Conservation (phyloP, 2,113 vertebrate species). For the Carassius carassius region DNA sequence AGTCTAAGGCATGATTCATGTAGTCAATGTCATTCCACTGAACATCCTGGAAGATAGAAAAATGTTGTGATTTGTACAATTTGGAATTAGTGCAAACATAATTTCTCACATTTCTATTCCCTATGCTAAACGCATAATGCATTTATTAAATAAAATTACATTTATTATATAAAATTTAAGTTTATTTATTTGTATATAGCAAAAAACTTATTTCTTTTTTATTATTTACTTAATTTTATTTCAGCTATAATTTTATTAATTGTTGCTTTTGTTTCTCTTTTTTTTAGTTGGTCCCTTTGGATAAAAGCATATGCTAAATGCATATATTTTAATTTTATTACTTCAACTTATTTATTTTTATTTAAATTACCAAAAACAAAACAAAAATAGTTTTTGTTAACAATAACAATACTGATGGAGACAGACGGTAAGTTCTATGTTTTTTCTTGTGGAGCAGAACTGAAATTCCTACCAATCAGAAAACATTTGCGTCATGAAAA, state of each 20-base stretch:
- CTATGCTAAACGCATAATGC: neutral
- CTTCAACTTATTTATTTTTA: neutral
- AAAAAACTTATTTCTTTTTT: no score
- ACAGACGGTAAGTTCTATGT: neutral
- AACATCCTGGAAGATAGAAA: conserved; percentile 73
- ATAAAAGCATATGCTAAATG: no score
- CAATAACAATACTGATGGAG: neutral
- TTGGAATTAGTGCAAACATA: neutral
- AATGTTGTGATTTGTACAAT: neutral
- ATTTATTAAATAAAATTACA: no score
- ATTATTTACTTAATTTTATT: neutral
- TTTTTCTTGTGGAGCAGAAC: neutral
- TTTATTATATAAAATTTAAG: no score
- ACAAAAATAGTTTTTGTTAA: neutral
- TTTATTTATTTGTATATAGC: neutral
- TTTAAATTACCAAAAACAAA: neutral
- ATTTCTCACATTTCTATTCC: neutral
- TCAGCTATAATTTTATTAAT: neutral
- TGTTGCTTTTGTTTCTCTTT: no score
- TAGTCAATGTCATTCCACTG: conserved; percentile 86
- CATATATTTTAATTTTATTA: neutral
- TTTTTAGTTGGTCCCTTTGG: no score
- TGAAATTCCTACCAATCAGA: neutral
- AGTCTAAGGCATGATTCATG: conserved; percentile 84
- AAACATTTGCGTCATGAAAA: no score